Base-by-base conservation (phyloP, 2,797 vertebrate species). In the Coluber constrictor region DNA sequence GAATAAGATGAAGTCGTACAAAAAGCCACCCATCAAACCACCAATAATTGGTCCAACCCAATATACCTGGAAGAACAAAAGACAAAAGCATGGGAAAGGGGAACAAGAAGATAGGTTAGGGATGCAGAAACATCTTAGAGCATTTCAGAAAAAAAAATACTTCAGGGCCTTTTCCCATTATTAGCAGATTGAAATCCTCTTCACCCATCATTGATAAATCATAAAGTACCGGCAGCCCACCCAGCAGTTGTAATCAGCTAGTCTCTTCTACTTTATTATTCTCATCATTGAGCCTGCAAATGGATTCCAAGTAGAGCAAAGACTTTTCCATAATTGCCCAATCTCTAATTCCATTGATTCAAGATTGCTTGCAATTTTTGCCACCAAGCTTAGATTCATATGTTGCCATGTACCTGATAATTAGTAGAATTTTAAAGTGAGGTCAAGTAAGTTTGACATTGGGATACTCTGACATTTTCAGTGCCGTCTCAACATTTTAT, bases 31-130 rank as follows among this genome's bases (percentile, higher is more conserved):
- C 95, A 99, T 95, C 92, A 98, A 98, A 3, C 97, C 98, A 5
- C 99, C 99, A 55, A 99, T 98, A 97, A 99, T 97, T n/a, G 99
- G 99, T 90, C 99, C 99, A 90, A 99, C 98, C 98, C 98, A 99
- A 97, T 98, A 99, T 56, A 99, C 98, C 98, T 99, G 97, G 70
- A 56, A 93, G 86, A 83, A 92, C 96, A 90, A 96, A 60, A 92
- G 95, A 94, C 79, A 88, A 89, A 55, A 27, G 63, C 23, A 86
- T 54, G 66, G 66, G 23, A 47, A 87, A 54, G 37, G 32, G 47
- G 27, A 93, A 47, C 23, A 54, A 32, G 29, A n/a, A 93, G 63
- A 27, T 55, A 29, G 37, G 29, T 74, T 54, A 29, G n/a, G 51
- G 23, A 5, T 27, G 18, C 27, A 51, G 27, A 10, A 54, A 54